Evolutionary conservation across 2,888 invertebrate species (phyloP).

Genomic region (Phorcus lineatus): DNA sequence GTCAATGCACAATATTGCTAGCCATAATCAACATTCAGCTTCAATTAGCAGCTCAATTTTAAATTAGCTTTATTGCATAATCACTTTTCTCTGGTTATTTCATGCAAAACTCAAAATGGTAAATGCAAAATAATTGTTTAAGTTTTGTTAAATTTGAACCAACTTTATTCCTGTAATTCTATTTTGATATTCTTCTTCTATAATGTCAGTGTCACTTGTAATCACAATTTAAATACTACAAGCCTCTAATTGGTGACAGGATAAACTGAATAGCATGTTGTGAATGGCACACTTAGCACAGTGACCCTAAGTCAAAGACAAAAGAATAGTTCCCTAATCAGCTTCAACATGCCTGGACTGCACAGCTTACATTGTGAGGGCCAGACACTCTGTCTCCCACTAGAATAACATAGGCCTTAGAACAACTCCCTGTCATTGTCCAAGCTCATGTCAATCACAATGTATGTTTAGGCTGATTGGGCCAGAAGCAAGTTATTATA

Average conservation of each 20-base stretch:
- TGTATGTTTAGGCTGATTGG: conserved; percentile 10
- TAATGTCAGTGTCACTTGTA: too few relatives aligned
- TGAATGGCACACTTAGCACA: conserved; percentile 14
- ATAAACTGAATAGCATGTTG: background rate
- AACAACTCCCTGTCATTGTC: conserved; percentile 24
- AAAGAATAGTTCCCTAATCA: conserved; percentile 14
- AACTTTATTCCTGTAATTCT: too few relatives aligned
- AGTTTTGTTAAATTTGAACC: too few relatives aligned
- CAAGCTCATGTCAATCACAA: conserved; percentile 16
- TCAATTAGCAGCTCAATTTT: too few relatives aligned
- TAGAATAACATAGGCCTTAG: conserved; percentile 17
- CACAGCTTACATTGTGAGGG: conserved; percentile 9
- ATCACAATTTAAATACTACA: too few relatives aligned
- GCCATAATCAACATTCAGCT: background rate
- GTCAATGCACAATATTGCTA: background rate
- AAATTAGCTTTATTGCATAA: too few relatives aligned
- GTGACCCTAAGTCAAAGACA: conserved; percentile 13
- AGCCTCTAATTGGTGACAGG: background rate
- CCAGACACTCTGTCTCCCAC: background rate
- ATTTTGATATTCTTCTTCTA: too few relatives aligned
- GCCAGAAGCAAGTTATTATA: conserved; percentile 1
- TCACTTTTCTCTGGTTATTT: too few relatives aligned
- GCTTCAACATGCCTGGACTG: background rate
- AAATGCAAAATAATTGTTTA: too few relatives aligned
- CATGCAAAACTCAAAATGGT: too few relatives aligned